Conservation (phyloP, 2,888 invertebrate genomes). For the Cataglyphis livida region DNA sequence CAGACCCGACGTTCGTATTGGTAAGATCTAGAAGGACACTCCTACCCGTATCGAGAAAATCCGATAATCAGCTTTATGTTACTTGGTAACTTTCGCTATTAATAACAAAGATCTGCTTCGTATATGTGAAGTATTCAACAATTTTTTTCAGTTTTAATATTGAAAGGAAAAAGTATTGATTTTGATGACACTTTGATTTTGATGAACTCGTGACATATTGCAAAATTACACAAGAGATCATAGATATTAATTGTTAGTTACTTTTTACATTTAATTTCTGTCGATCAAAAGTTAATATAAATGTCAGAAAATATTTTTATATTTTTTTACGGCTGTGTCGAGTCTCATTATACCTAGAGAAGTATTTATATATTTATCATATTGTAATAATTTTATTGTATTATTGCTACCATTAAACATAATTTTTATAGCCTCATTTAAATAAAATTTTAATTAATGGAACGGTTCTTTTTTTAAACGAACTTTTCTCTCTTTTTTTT, state of each 20-base stretch:
- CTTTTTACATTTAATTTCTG: not conserved
- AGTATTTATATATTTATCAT: not conserved
- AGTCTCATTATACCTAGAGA: not conserved
- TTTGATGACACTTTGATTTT: not conserved
- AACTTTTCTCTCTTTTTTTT: not conserved
- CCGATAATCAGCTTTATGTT: constrained; percentile 20
- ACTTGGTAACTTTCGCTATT: not conserved
- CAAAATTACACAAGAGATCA: not conserved
- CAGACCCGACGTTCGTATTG: not conserved
- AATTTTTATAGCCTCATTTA: not conserved
- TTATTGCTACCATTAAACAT: not conserved
- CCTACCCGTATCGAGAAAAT: constrained; percentile 14
- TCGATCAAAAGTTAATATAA: not conserved
- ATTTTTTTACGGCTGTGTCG: not conserved
- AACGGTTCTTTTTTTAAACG: not conserved
- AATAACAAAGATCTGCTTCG: not conserved
- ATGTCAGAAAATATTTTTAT: not conserved
- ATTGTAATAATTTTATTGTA: not conserved
- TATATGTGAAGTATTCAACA: constrained; percentile 4
- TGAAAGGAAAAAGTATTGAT: not conserved
- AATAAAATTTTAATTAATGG: constrained; percentile 14
- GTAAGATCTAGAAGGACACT: constrained; percentile 16
- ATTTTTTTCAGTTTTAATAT: not conserved
- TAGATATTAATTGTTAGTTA: not conserved
- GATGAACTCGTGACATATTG: not conserved